Conservation (phyloP, 2,113 vertebrate species). For the Pseudorasbora parva region DNA sequence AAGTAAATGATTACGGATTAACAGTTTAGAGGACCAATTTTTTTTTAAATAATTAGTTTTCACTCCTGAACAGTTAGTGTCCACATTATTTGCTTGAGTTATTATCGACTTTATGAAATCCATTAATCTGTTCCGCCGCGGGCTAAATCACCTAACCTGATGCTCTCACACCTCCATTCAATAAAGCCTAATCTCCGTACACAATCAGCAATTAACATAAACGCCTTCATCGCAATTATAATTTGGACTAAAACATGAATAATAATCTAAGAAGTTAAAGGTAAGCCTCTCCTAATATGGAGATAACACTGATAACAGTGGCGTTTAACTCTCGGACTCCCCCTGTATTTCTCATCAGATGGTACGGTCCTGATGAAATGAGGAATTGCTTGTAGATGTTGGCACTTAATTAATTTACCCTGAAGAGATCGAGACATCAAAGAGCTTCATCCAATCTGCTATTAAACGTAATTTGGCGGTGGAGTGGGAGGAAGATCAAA, state of each 20-base stretch:
- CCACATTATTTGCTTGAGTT: constrained; percentile 23
- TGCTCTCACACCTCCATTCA: constrained; percentile 56
- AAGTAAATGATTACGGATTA: not conserved
- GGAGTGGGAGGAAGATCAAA: constrained; percentile 28
- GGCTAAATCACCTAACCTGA: constrained; percentile 35
- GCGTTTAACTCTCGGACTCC: not conserved
- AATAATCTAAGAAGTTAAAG: constrained; percentile 26
- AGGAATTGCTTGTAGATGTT: constrained; percentile 10
- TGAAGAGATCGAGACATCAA: not conserved
- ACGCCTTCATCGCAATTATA: constrained; percentile 64
- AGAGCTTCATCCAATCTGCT: constrained; percentile 14
- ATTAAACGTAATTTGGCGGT: constrained; percentile 1
- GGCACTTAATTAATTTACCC: constrained; percentile 9
- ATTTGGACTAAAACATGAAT: constrained; percentile 14
- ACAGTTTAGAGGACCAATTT: not conserved
- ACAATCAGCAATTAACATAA: constrained; percentile 70
- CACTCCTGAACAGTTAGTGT: not conserved
- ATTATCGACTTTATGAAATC: constrained; percentile 36
- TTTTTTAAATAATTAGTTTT: not conserved
- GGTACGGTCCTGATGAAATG: constrained; percentile 3
- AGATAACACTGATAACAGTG: not conserved
- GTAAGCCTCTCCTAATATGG: not conserved
- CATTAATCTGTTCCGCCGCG: constrained; percentile 38
- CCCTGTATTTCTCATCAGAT: not conserved
- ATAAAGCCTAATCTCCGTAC: constrained; percentile 70